Evolutionary conservation across 2,113 vertebrate genomes (phyloP).

Genomic region (Nothobranchius furzeri): DNA sequence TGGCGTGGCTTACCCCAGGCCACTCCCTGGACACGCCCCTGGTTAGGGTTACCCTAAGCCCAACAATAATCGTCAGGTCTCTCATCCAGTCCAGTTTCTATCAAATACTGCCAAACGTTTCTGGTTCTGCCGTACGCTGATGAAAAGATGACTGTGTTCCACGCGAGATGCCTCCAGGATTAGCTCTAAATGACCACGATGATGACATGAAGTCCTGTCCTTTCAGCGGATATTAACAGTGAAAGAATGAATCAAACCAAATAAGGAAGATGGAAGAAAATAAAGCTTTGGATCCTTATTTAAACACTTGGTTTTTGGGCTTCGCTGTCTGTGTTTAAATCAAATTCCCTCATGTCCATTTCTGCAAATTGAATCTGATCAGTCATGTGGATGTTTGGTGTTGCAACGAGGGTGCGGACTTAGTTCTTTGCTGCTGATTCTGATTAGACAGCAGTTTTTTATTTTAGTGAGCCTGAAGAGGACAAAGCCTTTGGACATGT

Average conservation of each 20-base stretch:
- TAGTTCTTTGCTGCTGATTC: constrained; percentile 31
- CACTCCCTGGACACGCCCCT: no score
- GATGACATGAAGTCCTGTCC: background rate
- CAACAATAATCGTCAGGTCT: no score
- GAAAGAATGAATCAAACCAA: background rate
- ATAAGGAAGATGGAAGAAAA: no score
- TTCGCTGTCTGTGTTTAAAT: constrained; percentile 10
- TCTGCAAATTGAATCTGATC: constrained; percentile 39
- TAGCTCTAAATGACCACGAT: no score
- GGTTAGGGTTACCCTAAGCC: no score
- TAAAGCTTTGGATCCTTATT: constrained; percentile 9
- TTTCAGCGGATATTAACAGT: background rate
- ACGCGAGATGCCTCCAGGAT: no score
- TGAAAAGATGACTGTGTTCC: no score
- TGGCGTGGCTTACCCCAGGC: no score
- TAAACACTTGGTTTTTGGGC: constrained; percentile 24
- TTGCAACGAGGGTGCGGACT: constrained; percentile 36
- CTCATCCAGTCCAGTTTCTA: no score
- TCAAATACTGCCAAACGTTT: no score
- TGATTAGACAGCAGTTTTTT: constrained; percentile 38
- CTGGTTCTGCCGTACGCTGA: no score
- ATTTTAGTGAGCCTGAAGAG: constrained; percentile 27
- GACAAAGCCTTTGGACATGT: constrained; percentile 48
- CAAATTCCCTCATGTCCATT: constrained; percentile 45
- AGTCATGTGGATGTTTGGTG: constrained; percentile 27